These are phyloP conservation scores for Alexandromys fortis DNA, from an alignment of 2,113 vertebrate genomes.

Conservation along the genomic window DNA sequence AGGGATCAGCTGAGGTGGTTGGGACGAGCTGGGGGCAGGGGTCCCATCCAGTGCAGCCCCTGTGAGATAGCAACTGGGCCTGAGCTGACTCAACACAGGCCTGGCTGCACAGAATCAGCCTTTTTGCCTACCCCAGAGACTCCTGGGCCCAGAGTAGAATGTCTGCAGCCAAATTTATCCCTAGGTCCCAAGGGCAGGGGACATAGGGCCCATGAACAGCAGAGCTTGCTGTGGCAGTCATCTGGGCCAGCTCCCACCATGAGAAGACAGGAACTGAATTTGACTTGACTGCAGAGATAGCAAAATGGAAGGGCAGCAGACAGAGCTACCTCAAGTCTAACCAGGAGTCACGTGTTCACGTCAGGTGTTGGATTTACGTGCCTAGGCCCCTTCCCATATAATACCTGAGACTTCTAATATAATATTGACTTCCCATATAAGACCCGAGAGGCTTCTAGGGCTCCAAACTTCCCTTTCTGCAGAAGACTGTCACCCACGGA, in stretches of 20 bases:
- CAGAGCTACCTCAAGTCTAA: no score
- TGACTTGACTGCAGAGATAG: constrained; percentile 73
- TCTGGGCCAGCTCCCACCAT: constrained; percentile 67
- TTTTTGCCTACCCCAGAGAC: neutral
- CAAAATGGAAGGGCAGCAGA: neutral
- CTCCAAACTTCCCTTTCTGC: neutral
- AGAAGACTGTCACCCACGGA: neutral
- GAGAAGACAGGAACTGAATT: constrained; percentile 43
- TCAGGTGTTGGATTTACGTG: neutral
- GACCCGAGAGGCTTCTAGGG: neutral
- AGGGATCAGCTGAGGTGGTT: constrained; percentile 64
- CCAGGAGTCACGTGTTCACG: no score
- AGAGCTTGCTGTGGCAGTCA: constrained; percentile 74
- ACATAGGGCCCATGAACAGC: constrained; percentile 60
- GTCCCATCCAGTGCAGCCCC: constrained; percentile 70
- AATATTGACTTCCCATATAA: neutral
- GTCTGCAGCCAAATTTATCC: constrained; percentile 74
- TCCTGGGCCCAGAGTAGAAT: accelerated
- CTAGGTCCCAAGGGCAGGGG: neutral
- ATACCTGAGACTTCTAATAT: neutral
- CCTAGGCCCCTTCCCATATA: no score
- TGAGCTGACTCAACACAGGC: constrained; percentile 63
- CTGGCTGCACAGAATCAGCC: neutral
- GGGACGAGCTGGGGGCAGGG: constrained; percentile 66
- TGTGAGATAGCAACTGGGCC: constrained; percentile 75